Evolutionary conservation across 2,888 invertebrate species (phyloP), one percentile per base, ranked within the genome.

Genomic region (Entomobrya multifasciata): DNA sequence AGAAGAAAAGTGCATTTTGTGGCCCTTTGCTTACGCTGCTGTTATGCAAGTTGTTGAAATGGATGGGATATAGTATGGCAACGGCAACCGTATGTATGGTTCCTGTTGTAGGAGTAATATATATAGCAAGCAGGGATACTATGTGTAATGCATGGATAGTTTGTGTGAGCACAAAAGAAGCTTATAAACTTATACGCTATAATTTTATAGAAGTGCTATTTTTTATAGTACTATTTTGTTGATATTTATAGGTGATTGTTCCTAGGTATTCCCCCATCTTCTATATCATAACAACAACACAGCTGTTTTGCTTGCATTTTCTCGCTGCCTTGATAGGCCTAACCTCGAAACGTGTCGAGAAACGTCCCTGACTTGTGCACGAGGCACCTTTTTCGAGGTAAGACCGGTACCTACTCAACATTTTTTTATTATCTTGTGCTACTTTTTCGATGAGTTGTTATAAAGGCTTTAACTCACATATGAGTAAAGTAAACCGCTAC

Each of bases 261-360:
- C 57, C 10, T 57, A 57, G 25, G 25, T 57, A 57, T 57, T 57
- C 22, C 57, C 25, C 13, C 57, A 65, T n/a, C 70, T 10, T 25
- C 47, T 52, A 52, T 55, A 55, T 55, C 74, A 52, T 36, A 22
- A 74, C 36, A 74, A 27, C 74, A 74, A 74, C 74, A 74, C 74
- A 74, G 74, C 74, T 80, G 79, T 65, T 47, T 60, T 60, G 17
- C 79, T 62, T 81, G 72, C 81, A 44, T 49, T 65, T 36, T 41
- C 20, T 22, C n/a, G 41, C 60, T 60, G 70, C 67, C 55, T 76
- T 84, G 77, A 74, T 67, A 30, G 49, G 36, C 76, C 52, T 82
- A 87, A 87, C 87, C 87, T 87, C 87, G 87, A 82, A 87, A 87
- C 87, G 87, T 87, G 87, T 87, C 87, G 87, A 87, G 87, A 87